Evolutionary conservation across 2,797 vertebrate species (phyloP).

Genomic region (Ctenochaetus hawaiiensis): DNA sequence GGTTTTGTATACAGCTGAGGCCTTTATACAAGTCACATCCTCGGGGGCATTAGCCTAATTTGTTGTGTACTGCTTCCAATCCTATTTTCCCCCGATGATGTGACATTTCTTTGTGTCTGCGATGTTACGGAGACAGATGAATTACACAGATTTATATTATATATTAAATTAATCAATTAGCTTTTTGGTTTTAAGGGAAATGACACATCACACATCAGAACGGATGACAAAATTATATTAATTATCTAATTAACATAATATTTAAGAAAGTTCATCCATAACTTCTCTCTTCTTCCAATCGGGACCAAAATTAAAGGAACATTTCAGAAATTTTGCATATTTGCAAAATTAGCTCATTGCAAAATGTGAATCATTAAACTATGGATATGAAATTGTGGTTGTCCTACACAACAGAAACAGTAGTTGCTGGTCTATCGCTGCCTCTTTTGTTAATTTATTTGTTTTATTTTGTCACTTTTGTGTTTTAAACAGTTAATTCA

Average conservation of each 20-base stretch:
- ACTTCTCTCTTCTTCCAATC: no score
- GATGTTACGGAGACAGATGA: neutral
- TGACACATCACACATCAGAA: neutral
- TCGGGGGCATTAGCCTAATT: conserved; percentile 68
- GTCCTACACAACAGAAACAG: no score
- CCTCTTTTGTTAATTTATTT: no score
- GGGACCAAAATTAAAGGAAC: neutral
- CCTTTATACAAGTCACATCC: conserved; percentile 39
- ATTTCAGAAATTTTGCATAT: neutral
- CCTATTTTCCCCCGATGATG: conserved; percentile 15
- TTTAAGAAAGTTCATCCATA: neutral
- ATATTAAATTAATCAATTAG: neutral
- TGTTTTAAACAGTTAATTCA: no score
- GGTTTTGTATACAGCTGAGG: conserved; percentile 26
- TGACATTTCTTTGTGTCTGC: conserved; percentile 52
- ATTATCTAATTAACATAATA: neutral
- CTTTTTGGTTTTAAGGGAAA: neutral
- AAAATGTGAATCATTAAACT: neutral
- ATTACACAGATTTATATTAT: neutral
- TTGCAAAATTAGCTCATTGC: no score
- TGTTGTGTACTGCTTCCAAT: conserved; percentile 62
- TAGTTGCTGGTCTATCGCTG: no score
- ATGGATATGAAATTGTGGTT: no score
- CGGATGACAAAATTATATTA: neutral
- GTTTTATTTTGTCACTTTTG: no score